A percentile compares a stretch with the other conserved stretches of the same genome.
These are phyloP conservation scores for Andrena dorsata DNA, from an alignment of 2,888 invertebrate species.

Conservation along the genomic window DNA sequence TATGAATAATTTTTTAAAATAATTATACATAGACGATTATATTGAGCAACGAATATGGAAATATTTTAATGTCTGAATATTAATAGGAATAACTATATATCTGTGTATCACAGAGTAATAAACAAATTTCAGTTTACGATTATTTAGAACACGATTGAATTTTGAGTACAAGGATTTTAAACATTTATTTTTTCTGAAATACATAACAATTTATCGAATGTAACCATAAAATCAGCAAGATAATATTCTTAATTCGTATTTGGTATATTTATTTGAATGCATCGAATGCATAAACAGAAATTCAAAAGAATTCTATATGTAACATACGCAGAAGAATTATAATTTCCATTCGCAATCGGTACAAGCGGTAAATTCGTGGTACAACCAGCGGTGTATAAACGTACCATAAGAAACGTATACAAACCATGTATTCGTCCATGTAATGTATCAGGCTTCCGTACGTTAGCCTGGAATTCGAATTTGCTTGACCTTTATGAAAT, in stretches of 20 bases:
- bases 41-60: neutral
- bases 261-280: too few relatives aligned
- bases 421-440: slow-evolving; percentile 24
- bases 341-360: neutral
- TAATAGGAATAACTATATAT: neutral
- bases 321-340: neutral
- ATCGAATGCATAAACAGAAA: neutral
- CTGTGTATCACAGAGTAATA: neutral
- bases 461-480: slow-evolving; percentile 33
- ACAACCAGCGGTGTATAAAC: neutral
- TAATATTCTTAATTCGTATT: neutral
- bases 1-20: too few relatives aligned
- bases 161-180: neutral
- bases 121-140: slow-evolving; percentile 19
- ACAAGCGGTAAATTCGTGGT: neutral
- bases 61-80: neutral
- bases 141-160: neutral
- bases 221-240: neutral
- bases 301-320: neutral
- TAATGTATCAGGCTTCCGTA: neutral
- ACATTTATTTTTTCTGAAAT: neutral
- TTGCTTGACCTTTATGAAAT: neutral
- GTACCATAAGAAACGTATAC: slow-evolving; percentile 53
- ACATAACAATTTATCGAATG: neutral
- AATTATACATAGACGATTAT: too few relatives aligned